Percentiles rank a stretch among this genome's conserved stretches.
These are phyloP conservation scores for Plusia festucae DNA, from an alignment of 2,888 invertebrate genomes.

Conservation along the genomic window DNA sequence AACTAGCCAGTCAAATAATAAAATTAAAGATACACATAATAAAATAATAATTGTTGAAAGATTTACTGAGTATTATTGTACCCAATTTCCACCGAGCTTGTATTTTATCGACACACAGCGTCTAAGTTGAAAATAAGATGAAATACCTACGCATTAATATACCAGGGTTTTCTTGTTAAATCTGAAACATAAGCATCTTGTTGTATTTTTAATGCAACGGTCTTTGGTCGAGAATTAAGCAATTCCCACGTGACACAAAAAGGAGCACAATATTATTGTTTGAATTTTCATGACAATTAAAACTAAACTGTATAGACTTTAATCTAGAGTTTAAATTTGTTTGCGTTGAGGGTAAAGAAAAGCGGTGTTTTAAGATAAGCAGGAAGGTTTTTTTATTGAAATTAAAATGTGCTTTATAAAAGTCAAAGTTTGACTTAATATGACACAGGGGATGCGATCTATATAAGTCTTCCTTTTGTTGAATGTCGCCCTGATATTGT, in stretches of 20 bases:
- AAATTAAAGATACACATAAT: too few species aligned
- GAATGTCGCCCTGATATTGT: slow-evolving; percentile 28
- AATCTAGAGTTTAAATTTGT: slow-evolving; percentile 2
- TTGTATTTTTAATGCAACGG: slow-evolving; percentile 68
- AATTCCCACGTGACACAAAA: slow-evolving; percentile 65
- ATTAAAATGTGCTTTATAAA: slow-evolving; percentile 47
- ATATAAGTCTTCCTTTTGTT: slow-evolving; percentile 30
- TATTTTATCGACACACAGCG: too few species aligned
- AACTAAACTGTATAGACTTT: neutral
- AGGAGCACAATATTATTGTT: slow-evolving; percentile 18
- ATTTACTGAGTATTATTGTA: too few species aligned
- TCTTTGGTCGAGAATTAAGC: slow-evolving; percentile 73
- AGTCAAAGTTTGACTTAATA: slow-evolving; percentile 48
- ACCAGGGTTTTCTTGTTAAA: slow-evolving; percentile 14
- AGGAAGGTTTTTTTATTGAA: slow-evolving; percentile 32
- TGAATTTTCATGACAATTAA: neutral
- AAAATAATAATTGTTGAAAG: too few species aligned
- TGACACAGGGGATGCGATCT: slow-evolving; percentile 45
- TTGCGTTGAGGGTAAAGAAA: slow-evolving; percentile 1
- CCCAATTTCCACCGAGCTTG: too few species aligned
- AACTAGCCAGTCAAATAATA: too few species aligned
- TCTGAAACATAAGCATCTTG: slow-evolving; percentile 49
- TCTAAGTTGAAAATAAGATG: neutral
- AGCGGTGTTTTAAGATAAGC: slow-evolving; percentile 33
- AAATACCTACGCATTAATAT: neutral